Base-by-base conservation (phyloP, 2,113 vertebrate species). In the Gambusia holbrooki region DNA sequence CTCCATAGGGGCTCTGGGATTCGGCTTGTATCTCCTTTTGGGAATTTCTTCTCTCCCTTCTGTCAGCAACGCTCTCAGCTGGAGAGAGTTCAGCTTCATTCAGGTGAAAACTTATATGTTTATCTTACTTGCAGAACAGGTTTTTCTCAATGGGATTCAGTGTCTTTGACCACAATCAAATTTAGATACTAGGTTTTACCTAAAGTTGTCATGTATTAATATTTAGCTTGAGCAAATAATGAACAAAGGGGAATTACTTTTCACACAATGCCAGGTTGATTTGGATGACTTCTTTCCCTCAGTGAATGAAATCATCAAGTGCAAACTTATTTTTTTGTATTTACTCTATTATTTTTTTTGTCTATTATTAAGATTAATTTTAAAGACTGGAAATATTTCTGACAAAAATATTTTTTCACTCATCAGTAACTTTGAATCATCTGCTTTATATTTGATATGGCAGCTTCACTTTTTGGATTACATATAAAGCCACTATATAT, bases 11-110 rank as follows among this genome's bases (percentile, higher is more conserved):
- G 96, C 98, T 73, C 90, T 99, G 71, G 98, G 97, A 80, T 98
- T 96, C 89, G 95, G 92, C 70, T 83, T 99, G 19, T 99, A 95
- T 82, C 17, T 98, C 45, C 91, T 99, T 80, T 80, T 99, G 89
- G 98, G 97, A 90, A 97, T 99, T 90, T 97, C 96, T 29, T 99
- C 98, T 12, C 93, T 99, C 64, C 98, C 98, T 42, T 98, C 98
- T 0, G 96, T 99, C 84, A 98, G 96, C 93, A 99, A 99, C 72
- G 88, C 32, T 2, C 95, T 99, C 88, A 99, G 97, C 94, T 99
- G 98, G 98, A 93, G 96, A 91, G 98, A 99, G 93, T 99, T 99
- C 90, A 87, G 94, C 81, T 99, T 97, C 89, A 89, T 99, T 42
- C 98, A 99, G 96, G 98, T 97, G 91, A 22, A 61, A 33, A 42